Conservation (phyloP, 2,113 vertebrate genomes). For the Sphaerodactylus townsendi region DNA sequence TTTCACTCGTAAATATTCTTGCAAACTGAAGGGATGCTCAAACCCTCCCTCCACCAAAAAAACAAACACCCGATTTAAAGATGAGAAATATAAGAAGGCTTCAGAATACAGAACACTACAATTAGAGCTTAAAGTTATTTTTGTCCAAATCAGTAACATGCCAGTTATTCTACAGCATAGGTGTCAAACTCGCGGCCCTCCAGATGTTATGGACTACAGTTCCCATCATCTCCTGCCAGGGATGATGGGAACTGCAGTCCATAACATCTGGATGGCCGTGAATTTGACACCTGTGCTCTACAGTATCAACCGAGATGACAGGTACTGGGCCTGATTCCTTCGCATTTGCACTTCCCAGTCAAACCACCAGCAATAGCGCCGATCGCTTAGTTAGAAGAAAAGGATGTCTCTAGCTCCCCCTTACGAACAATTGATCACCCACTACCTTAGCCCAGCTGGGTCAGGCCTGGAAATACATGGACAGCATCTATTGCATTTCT, state of each 20-base stretch:
- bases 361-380: background rate
- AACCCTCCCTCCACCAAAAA: background rate
- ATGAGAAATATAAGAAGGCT: background rate
- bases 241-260: no score
- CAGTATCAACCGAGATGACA: background rate
- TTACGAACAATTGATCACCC: background rate
- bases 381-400: background rate
- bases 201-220: no score
- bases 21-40: background rate
- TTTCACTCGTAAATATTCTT: background rate
- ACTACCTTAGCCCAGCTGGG: background rate
- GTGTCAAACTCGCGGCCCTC: no score
- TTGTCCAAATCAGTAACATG: no score
- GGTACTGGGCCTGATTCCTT: no score
- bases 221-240: no score
- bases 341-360: no score
- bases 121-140: background rate
- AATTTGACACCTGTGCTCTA: no score
- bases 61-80: background rate
- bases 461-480: background rate
- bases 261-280: no score
- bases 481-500: background rate
- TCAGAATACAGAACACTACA: background rate
- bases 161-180: no score
- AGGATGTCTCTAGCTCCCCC: no score